Base-by-base conservation (phyloP, 2,797 vertebrate species). In the Acanthurus tractus region DNA sequence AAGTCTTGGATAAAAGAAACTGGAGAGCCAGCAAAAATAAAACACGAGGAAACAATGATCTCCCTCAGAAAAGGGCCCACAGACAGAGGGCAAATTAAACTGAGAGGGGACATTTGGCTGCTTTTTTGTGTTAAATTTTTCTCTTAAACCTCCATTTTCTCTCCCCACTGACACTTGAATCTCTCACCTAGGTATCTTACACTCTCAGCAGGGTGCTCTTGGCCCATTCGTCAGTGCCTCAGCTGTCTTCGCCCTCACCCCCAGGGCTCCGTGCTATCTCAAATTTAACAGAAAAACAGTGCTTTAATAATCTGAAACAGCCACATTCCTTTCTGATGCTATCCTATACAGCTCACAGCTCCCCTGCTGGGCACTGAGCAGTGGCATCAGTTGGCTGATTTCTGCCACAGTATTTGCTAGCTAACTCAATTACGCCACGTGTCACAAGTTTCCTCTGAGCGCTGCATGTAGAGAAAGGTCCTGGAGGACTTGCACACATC, bases 351-450 rank as follows among this genome's bases (percentile, higher is more conserved):
- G 76, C 74, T 83, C 76, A 40, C 52, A 63, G 76, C 71, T 58
- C 72, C 70, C 83, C 80, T 45, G 25, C 81, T 82, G 85, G 82
- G 75, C 77, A 17, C 20, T 78, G 87, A 83, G 74, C 57, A 52
- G 75, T 63, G 62, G 70, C 81, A 79, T 82, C 83, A 74, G 53
- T 85, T 76, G 78, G 66, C 69, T 78, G 80, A 71, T 83, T 79
- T 76, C 78, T 81, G 83, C 70, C 34, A 77, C 74, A 86, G 76
- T 45, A 77, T 85, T 86, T 73, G 59, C 81, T 72, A 83, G 79
- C 88, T 85, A 84, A 93, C 90, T 93, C 84, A 92, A 89, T 93
- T 87, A 91, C 88, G 91, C 84, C 82, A 76, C 88, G 74, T 83
- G 86, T 90, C 86, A 76, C 86, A 85, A 79, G 89, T 79, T 89